Evolutionary conservation across 2,113 vertebrate genomes (phyloP), one percentile per base, ranked within the genome.

Genomic region (Eulemur rufifrons): DNA sequence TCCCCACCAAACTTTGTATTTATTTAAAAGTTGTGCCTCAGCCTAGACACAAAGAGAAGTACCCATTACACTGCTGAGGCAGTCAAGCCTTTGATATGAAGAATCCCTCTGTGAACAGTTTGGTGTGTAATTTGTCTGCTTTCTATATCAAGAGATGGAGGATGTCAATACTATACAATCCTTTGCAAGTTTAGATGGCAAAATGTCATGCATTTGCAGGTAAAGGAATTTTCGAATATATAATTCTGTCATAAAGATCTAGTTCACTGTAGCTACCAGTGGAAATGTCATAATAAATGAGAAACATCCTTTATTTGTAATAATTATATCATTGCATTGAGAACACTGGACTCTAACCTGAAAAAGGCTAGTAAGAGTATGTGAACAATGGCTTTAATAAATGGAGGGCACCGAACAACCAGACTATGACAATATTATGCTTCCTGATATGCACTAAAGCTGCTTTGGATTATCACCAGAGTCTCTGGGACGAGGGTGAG

Each of bases 51-150:
- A 12, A 42, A 69, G 1, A 59, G n/a, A 77, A 37, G 12, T 15
- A 37, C 5, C 5, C 15, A 27, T 3, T 23, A 0, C 1, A 14
- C 47, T 6, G 32, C 32, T 20, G 12, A 23, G 5, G 8, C 25
- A 76, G 25, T 20, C 10, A 76, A n/a, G n/a, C 4, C 2, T 11
- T 14, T 27, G 4, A 8, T 69, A 21, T 34, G 25, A 89, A 56
- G 18, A 25, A 21, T 15, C 8, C 8, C 9, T 88, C 25, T 77
- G 8, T 39, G 1, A 76, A 39, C 2, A 45, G 5, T 0, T 15
- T 54, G 7, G 2, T 42, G 1, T 69, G 34, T 71, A n/a, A 6
- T 1, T 68, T 83, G 27, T 37, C 8, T 68, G 12, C 8, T 89
- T 23, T 71, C 17, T 45, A 4, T 7, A 64, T 14, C 9, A n/a